Evolutionary conservation across 2,888 invertebrate genomes (phyloP), one percentile per base, ranked within the genome.

Genomic region (Rhagophthalmus giganteus): DNA sequence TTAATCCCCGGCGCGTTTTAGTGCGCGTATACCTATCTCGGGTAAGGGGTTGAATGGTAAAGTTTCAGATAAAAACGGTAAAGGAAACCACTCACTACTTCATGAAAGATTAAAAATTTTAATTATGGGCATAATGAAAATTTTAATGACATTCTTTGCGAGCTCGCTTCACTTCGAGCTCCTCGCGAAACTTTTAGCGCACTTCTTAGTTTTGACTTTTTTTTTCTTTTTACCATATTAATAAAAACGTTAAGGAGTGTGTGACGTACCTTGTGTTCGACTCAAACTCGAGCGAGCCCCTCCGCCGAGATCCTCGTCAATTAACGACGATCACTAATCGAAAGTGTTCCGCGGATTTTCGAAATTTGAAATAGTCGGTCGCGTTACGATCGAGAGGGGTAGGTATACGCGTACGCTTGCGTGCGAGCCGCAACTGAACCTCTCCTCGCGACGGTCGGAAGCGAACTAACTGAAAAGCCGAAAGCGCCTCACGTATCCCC

Each of bases 41-140:
- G n/a, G n/a, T n/a, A 12, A 34, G 33, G 44, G 45, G 37, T 30
- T 45, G 45, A 35, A 44, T 34, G 28, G 37, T 24, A 13, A 24
- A 37, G 45, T 44, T 35, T 24, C 44, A 26, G 44, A 44, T 44
- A 44, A 44, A 41, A 44, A 27, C 34, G n/a, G 53, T 49, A 59
- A 57, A 55, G 50, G 56, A 56, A 55, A 50, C 55, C 37, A 54
- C 57, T 57, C 40, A 51, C 57, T 30, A 39, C 54, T 52, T 48
- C 40, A 48, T 61, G 57, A 59, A 61, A 61, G 59, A 61, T 61
- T 61, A 57, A 61, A 61, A 61, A 55, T 61, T 61, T 59, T 58
- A 60, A 61, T 61, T 60, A 61, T 44, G 53, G 42, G 34, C 48
- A 42, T 49, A 54, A 61, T 60, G 60, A 61, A 59, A 58, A 53